Conservation (phyloP, 2,888 invertebrate genomes). For the Odontothrips loti region DNA sequence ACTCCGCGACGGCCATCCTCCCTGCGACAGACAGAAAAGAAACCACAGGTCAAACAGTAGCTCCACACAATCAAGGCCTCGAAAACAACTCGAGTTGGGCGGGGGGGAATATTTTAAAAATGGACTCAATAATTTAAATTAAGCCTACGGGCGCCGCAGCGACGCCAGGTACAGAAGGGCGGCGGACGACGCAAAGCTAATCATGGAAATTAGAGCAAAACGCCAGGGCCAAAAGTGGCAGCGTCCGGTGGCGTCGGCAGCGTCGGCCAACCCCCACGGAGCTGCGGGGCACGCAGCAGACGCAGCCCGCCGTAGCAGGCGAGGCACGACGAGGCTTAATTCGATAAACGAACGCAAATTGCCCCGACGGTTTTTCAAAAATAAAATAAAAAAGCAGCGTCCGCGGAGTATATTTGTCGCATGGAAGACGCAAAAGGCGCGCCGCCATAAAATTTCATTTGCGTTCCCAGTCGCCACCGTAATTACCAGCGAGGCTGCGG, state of each 20-base stretch:
- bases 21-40: background rate
- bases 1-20: background rate
- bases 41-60: background rate
- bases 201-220: background rate
- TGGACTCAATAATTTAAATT: background rate
- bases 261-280: too few relatives aligned
- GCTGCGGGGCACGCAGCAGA: background rate
- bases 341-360: slow-evolving; percentile 21
- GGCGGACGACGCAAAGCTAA: background rate
- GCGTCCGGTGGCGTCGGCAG: too few relatives aligned
- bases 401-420: background rate
- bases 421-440: background rate
- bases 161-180: background rate
- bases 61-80: too few relatives aligned
- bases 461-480: background rate
- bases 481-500: background rate
- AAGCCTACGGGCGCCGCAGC: background rate
- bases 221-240: background rate
- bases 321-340: background rate
- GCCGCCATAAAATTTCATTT: slow-evolving; percentile 16
- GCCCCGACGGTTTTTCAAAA: background rate
- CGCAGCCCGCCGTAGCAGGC: background rate
- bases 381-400: background rate
- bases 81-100: too few relatives aligned
- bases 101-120: too few relatives aligned